Conservation (phyloP, 2,797 vertebrate genomes). For the Intellagama lesueurii region DNA sequence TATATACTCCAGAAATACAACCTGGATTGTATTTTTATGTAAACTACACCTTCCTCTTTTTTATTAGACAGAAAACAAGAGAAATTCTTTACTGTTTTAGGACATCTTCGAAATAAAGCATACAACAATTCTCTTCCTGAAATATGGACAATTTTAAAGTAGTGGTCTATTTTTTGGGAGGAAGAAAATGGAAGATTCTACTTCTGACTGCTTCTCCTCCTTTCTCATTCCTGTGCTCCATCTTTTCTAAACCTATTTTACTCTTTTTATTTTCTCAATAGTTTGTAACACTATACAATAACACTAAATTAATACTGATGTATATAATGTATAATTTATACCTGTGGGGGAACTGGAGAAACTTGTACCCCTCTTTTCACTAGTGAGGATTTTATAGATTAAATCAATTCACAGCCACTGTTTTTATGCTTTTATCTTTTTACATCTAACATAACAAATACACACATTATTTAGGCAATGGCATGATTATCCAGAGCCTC, state of each 20-base stretch:
- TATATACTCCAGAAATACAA: background rate
- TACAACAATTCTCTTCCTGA: no score
- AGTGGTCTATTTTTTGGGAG: constrained; percentile 7
- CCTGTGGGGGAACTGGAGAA: constrained; percentile 30
- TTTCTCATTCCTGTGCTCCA: constrained; percentile 41
- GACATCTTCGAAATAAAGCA: background rate
- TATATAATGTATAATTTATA: constrained; percentile 34
- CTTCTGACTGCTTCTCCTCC: constrained; percentile 18
- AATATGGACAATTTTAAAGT: no score
- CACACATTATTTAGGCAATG: constrained; percentile 39
- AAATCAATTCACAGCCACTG: constrained; percentile 29
- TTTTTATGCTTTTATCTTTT: background rate
- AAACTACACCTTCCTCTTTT: constrained; percentile 1
- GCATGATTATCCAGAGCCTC: constrained; percentile 23
- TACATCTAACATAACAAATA: constrained; percentile 40
- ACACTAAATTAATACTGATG: background rate
- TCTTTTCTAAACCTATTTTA: constrained; percentile 9
- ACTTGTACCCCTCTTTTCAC: constrained; percentile 12
- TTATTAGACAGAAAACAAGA: background rate
- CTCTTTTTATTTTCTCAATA: background rate
- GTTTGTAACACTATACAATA: constrained; percentile 30
- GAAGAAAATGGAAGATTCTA: constrained; percentile 7
- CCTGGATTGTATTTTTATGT: background rate
- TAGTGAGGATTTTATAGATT: background rate
- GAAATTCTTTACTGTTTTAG: background rate